These are phyloP conservation scores for Mimas tiliae DNA, from an alignment of 2,888 invertebrate species.

Conservation along the genomic window DNA sequence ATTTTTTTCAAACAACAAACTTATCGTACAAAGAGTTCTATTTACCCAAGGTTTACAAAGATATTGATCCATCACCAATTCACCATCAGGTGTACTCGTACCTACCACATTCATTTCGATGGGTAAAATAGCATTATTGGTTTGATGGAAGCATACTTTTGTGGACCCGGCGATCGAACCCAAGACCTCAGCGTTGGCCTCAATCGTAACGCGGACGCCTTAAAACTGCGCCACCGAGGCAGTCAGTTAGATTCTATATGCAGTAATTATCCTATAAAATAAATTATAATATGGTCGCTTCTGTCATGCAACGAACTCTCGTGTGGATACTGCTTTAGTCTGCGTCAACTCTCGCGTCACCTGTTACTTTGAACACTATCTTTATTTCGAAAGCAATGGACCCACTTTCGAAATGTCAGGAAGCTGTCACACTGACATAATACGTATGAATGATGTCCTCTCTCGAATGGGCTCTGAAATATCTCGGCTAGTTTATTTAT, in stretches of 20 bases:
- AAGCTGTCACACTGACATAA: slow-evolving; percentile 12
- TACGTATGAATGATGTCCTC: slow-evolving; percentile 1
- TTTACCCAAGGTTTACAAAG: background rate
- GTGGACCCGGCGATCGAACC: no score
- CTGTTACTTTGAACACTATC: background rate
- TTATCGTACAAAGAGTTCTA: background rate
- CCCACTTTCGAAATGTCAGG: slow-evolving; percentile 18
- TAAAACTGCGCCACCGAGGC: no score
- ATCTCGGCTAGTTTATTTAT: slow-evolving; percentile 9
- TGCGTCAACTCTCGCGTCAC: background rate
- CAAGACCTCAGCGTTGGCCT: no score
- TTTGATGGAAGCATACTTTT: no score
- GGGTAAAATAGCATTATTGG: no score
- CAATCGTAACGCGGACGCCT: no score
- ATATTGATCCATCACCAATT: background rate
- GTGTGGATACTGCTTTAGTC: no score
- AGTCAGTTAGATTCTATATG: no score
- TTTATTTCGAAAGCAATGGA: background rate
- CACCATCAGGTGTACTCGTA: background rate
- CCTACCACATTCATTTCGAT: background rate
- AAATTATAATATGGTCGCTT: no score
- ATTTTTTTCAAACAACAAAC: background rate
- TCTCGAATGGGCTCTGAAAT: slow-evolving; percentile 1
- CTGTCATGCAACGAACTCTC: no score
- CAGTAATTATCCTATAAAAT: no score